These are phyloP conservation scores for Dolichoris vasculosae DNA, from an alignment of 1,140 invertebrate species.

Conservation along the genomic window DNA sequence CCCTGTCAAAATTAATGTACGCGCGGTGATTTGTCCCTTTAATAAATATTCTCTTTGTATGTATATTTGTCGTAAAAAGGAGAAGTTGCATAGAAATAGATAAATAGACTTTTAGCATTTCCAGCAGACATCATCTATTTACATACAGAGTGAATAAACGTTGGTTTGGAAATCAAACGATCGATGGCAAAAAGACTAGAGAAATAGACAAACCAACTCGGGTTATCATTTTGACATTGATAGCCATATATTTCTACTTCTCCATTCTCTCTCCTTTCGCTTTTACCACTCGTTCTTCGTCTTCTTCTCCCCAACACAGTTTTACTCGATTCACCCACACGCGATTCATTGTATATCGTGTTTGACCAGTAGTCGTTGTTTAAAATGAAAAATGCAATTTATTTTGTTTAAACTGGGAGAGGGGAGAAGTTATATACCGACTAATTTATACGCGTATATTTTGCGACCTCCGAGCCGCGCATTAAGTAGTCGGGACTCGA, in stretches of 20 bases:
- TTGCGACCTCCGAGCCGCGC: not conserved
- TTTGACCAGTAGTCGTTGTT: not conserved
- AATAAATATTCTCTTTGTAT: not conserved
- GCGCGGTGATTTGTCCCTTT: not conserved
- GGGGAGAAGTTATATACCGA: not conserved
- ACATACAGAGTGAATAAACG: not conserved
- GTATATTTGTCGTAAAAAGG: not conserved
- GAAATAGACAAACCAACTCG: not conserved
- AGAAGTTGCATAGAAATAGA: not conserved
- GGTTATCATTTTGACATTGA: conserved; percentile 18
- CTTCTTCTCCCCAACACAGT: not conserved
- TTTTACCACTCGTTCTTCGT: not conserved
- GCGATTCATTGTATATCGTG: not conserved
- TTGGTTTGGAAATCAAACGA: not conserved
- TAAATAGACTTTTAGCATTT: conserved; percentile 7
- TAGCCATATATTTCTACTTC: not conserved
- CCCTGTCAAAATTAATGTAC: not conserved
- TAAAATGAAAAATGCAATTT: not conserved
- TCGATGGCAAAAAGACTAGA: not conserved
- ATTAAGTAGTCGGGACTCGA: not conserved
- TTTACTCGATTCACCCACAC: no score
- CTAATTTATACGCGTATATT: conserved; percentile 49
- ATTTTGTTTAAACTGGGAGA: not conserved
- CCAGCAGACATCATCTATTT: not conserved
- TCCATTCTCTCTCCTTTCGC: not conserved